Conservation (phyloP, 1,140 invertebrate species). For the Meloidogyne floridensis region DNA sequence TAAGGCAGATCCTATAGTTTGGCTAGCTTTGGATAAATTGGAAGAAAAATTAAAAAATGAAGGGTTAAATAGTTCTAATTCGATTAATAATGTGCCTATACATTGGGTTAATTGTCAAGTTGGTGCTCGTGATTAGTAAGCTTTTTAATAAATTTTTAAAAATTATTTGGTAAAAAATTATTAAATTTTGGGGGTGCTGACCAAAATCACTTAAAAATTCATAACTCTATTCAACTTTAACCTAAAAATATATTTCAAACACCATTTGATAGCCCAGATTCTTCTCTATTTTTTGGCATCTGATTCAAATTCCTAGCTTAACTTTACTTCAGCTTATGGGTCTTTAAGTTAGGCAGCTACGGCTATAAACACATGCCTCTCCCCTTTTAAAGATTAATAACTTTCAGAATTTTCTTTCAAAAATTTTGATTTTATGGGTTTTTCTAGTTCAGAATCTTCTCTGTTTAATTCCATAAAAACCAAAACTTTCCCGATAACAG, state of each 20-base stretch:
- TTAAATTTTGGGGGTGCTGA: background rate
- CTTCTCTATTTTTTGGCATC: no score
- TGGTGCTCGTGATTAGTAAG: conserved; percentile 26
- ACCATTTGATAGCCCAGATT: no score
- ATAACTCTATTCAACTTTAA: no score
- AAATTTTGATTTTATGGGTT: background rate
- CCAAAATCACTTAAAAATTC: no score
- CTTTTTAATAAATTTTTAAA: background rate
- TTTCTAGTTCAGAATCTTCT: background rate
- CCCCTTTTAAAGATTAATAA: background rate
- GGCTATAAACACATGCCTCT: no score
- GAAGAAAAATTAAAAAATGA: conserved; percentile 16
- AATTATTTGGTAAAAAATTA: background rate
- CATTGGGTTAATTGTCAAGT: conserved; percentile 33
- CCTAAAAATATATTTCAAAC: no score
- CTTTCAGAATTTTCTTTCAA: background rate
- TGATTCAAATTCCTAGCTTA: no score
- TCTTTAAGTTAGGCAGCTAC: no score
- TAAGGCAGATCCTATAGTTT: conserved; percentile 14
- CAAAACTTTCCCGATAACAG: no score
- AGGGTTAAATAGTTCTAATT: background rate
- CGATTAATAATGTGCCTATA: background rate
- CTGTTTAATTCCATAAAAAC: background rate
- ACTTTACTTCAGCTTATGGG: no score
- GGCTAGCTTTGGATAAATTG: background rate